Conservation (phyloP, 2,797 vertebrate genomes). For the Sebastes itinus region DNA sequence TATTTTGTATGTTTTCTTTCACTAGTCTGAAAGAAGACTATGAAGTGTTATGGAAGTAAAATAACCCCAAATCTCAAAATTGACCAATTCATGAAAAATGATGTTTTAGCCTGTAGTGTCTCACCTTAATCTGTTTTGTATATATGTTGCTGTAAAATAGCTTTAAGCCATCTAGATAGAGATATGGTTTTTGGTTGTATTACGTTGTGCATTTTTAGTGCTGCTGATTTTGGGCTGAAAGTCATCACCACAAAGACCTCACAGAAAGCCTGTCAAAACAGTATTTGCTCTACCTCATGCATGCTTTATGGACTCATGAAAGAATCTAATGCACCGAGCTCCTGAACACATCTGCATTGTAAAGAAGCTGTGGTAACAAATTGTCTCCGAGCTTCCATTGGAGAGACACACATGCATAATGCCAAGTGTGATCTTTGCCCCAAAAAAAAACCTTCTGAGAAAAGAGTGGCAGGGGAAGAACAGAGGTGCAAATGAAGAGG, state of each 20-base stretch:
- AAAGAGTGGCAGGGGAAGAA: slow-evolving; percentile 27
- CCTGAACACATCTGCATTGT: slow-evolving; percentile 1
- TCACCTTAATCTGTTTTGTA: not conserved
- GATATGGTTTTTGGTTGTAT: not conserved
- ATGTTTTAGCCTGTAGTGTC: too few relatives aligned
- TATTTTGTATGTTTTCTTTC: too few relatives aligned
- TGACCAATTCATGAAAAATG: too few relatives aligned
- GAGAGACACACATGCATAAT: slow-evolving; percentile 8
- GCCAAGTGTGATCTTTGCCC: slow-evolving; percentile 42
- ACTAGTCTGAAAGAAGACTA: too few relatives aligned
- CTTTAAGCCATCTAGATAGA: not conserved
- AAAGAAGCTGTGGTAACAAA: not conserved
- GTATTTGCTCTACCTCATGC: not conserved
- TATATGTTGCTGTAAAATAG: not conserved
- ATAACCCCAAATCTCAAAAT: too few relatives aligned
- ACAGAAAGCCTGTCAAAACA: not conserved
- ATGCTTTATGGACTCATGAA: not conserved
- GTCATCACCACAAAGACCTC: not conserved
- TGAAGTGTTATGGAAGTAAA: too few relatives aligned
- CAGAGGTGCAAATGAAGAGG: slow-evolving; percentile 64
- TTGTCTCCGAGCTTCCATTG: slow-evolving; percentile 10
- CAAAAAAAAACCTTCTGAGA: not conserved
- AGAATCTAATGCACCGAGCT: not conserved
- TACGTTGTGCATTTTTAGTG: not conserved
- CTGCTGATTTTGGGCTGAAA: not conserved